Conservation (phyloP, 2,113 vertebrate genomes). For the Microtus pennsylvanicus region DNA sequence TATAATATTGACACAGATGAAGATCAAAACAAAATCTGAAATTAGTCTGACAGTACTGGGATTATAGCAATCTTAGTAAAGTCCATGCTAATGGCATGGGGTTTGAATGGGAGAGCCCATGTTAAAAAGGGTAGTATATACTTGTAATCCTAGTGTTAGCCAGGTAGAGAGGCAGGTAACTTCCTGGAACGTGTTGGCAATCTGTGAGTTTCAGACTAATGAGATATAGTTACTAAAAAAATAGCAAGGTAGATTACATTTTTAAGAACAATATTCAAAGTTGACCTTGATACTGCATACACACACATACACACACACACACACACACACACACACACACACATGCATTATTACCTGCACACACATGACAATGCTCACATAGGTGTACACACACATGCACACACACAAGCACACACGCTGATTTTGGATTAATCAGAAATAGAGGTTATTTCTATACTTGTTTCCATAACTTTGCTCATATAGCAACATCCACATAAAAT, state of each 20-base stretch:
- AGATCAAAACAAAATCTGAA: slow-evolving; percentile 21
- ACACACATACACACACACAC: background rate
- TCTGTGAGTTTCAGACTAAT: background rate
- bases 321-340: background rate
- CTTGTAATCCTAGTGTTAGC: background rate
- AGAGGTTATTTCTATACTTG: background rate
- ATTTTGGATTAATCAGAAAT: background rate
- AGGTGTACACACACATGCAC: background rate
- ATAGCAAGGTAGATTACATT: background rate
- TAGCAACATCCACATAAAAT: background rate
- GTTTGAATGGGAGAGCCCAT: background rate
- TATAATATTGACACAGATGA: background rate
- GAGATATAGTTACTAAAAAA: background rate
- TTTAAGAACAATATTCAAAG: background rate
- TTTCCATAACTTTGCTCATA: background rate
- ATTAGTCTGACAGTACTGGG: background rate
- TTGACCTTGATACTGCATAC: background rate
- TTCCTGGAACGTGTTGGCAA: background rate
- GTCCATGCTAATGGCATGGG: too few species aligned
- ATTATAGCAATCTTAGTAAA: background rate
- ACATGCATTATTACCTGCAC: too few species aligned
- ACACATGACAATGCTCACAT: background rate
- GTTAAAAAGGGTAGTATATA: background rate
- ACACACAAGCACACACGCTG: background rate
- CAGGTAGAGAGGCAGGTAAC: too few species aligned